These are phyloP conservation scores for Coenobita brevimanus DNA, from an alignment of 1,140 invertebrate genomes.

Conservation along the genomic window DNA sequence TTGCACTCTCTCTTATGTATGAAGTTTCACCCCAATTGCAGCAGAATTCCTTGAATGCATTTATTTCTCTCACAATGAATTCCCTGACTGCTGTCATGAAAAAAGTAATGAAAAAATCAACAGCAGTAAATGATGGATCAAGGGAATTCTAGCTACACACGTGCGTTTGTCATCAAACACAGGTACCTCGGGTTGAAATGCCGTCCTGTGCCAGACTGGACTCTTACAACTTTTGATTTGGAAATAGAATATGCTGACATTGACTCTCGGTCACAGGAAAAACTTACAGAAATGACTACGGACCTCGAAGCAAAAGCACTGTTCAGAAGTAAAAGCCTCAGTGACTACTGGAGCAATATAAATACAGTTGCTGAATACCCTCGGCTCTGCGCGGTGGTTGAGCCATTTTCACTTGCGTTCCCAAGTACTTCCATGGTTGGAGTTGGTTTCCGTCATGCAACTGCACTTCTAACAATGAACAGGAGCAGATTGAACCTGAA, in stretches of 20 bases:
- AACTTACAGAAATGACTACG: conserved; percentile 42
- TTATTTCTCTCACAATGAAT: no score
- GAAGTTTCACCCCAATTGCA: no score
- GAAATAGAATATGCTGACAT: conserved; percentile 26
- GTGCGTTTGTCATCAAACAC: no score
- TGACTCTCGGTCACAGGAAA: conserved; percentile 33
- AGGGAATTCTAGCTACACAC: no score
- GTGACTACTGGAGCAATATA: conserved; percentile 34
- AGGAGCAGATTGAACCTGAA: conserved; percentile 20
- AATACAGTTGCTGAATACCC: conserved; percentile 47
- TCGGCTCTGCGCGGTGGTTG: conserved; percentile 28
- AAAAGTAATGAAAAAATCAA: no score
- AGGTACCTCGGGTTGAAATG: no score
- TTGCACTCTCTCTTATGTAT: no score
- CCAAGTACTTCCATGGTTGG: conserved; percentile 48
- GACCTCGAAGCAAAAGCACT: conserved; percentile 53
- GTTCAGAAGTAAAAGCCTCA: conserved; percentile 41
- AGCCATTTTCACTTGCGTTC: conserved; percentile 47
- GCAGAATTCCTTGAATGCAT: no score
- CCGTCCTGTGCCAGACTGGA: no score
- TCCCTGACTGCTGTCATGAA: no score
- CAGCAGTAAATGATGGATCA: no score
- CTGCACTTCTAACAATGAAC: conserved; percentile 14
- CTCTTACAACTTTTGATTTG: neutral
- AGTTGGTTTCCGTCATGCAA: neutral